Percentiles rank a stretch among this genome's conserved stretches.
Conservation (phyloP, 1,140 invertebrate genomes). For the Lasaia peninsularis region DNA sequence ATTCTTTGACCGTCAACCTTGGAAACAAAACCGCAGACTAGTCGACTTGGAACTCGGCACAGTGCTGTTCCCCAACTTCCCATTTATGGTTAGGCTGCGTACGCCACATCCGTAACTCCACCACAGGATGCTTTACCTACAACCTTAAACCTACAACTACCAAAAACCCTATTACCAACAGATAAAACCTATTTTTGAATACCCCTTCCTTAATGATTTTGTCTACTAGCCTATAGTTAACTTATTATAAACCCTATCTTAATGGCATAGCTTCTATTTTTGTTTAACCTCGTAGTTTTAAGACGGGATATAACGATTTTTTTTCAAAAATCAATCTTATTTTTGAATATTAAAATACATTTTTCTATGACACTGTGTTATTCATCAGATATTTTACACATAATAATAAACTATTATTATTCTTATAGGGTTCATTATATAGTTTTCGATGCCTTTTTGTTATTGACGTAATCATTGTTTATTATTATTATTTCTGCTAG, state of each 20-base stretch:
- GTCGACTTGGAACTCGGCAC: slow-evolving; percentile 23
- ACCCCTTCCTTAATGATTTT: slow-evolving; percentile 4
- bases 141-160: not conserved
- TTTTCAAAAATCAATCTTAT: not conserved
- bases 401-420: slow-evolving; percentile 6
- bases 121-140: slow-evolving; percentile 48
- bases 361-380: not conserved
- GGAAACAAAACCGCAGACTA: not conserved
- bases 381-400: not conserved
- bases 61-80: slow-evolving; percentile 33
- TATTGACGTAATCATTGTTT: too few relatives aligned
- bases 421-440: not conserved
- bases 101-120: slow-evolving; percentile 56
- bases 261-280: too few relatives aligned
- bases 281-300: too few relatives aligned
- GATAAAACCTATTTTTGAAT: slow-evolving; percentile 24
- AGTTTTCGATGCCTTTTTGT: not conserved
- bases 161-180: slow-evolving; percentile 2
- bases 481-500: too few relatives aligned
- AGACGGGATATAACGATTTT: not conserved
- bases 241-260: too few relatives aligned
- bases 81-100: slow-evolving; percentile 49
- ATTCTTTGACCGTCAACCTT: slow-evolving; percentile 2
- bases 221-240: slow-evolving; percentile 13
- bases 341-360: not conserved